phyloP scores from a whole-genome alignment of 2,113 vertebrate species.

The Nothocercus nigrocapillus region DNA sequence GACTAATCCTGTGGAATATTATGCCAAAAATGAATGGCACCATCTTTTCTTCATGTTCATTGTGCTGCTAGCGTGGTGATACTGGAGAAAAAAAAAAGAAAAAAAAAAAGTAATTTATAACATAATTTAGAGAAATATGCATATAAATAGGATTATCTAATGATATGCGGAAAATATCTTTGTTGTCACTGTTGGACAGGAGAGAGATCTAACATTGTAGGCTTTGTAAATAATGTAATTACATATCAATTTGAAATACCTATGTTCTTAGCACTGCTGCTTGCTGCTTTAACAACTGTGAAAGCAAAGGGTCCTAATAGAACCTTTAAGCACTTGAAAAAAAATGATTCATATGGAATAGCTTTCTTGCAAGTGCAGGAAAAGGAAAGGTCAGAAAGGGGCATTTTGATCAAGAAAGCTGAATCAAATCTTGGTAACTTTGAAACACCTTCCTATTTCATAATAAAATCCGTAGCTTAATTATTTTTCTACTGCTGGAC shows the following conservation, averaged over 20 bases:
- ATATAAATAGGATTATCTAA: background rate
- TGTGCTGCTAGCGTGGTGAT: slow-evolving; percentile 31
- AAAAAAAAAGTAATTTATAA: background rate
- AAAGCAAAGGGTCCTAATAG: background rate
- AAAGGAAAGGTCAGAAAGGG: background rate
- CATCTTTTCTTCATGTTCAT: background rate
- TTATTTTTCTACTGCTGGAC: background rate
- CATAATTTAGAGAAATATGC: background rate
- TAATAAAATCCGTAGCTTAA: background rate
- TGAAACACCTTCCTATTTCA: background rate
- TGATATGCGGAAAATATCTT: background rate
- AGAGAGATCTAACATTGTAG: background rate
- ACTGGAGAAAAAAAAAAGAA: slow-evolving; percentile 21
- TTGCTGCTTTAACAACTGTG: background rate
- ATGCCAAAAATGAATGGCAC: slow-evolving; percentile 7
- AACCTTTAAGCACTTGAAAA: background rate
- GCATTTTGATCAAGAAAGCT: background rate
- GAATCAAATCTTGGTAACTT: background rate
- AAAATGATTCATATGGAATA: background rate
- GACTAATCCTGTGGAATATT: slow-evolving; percentile 18
- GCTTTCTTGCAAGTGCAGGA: background rate
- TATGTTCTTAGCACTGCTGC: background rate
- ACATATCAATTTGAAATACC: background rate
- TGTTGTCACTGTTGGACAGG: background rate
- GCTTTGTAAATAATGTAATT: background rate